These are phyloP conservation scores for Odocoileus virginianus DNA, from an alignment of 2,113 vertebrate genomes.

Conservation along the genomic window DNA sequence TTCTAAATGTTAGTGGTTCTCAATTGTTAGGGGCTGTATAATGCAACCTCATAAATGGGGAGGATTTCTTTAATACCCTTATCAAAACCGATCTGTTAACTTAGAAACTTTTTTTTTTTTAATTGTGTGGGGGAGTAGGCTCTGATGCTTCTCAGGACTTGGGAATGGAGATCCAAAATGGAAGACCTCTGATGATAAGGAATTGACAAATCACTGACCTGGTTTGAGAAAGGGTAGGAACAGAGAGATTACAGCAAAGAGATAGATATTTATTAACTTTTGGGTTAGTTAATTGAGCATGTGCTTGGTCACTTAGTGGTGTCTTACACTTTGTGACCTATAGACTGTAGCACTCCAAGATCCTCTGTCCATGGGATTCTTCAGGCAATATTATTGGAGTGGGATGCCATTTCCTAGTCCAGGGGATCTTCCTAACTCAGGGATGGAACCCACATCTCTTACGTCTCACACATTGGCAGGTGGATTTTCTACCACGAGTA, in stretches of 20 bases:
- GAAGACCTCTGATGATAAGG: fast-evolving
- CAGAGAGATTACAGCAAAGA: background rate
- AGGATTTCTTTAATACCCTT: background rate
- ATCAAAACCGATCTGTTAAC: background rate
- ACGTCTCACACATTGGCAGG: fast-evolving
- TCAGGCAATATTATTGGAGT: background rate
- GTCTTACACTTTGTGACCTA: background rate
- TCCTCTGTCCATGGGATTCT: background rate
- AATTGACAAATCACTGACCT: background rate
- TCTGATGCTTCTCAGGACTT: background rate
- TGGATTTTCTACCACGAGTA: background rate
- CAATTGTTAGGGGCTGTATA: background rate
- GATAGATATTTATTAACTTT: background rate
- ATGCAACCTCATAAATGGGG: background rate
- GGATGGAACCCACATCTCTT: fast-evolving
- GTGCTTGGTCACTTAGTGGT: background rate
- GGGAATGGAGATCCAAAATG: background rate
- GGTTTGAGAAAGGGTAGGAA: background rate
- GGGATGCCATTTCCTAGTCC: background rate
- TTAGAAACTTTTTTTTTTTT: background rate
- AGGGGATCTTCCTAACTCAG: background rate
- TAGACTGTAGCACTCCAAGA: background rate
- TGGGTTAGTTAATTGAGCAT: background rate
- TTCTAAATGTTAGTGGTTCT: background rate
- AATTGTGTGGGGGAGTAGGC: background rate